Base-by-base conservation (phyloP, 2,113 vertebrate genomes). In the Columba livia region DNA sequence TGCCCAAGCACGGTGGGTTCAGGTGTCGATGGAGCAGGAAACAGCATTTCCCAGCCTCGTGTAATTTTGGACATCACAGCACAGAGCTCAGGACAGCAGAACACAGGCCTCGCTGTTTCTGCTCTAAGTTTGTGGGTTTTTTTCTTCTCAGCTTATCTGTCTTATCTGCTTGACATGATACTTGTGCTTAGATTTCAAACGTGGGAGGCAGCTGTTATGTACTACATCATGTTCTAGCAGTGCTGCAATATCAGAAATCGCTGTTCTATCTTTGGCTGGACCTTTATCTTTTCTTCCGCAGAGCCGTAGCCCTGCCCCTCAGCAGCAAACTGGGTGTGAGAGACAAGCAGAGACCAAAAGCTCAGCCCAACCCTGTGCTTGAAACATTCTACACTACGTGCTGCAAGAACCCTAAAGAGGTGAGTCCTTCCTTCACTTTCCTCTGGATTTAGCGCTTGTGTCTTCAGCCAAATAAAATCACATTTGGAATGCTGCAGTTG, bases 251-350 rank as follows among this genome's bases (percentile, higher is more conserved):
- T 32, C 57, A 80, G 58, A 93, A 82, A 61, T 73, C 19, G 5
- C 34, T 67, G 42, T n/a, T 82, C 9, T 44, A 0, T 12, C 71
- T 89, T 85, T 72, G 79, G 18, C 36, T 89, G 72, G 81, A 13
- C 12, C 11, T 86, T 61, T 62, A 10, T 66, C 42, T 70, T 84
- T 61, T 70, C n/a, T 87, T 42, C 79, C 25, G 36, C 96, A 99
- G 99, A 97, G 54, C 95, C 29, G 48, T 99, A 26, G 98, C 98
- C 6, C 57, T 98, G 67, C 99, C 99, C 9, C 96, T 99, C 50
- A 98, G 98, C 92, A 96, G 57, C 89, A 82, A 38, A 64, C 85
- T 99, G 90, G 98, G 98, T 13, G 98, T 99, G 74, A 97, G 88
- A 85, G 98, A 99, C 92, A 98, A 95, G 79, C 62, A 98, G 61